A percentile compares a stretch with the other conserved stretches of the same genome.
Evolutionary conservation across 1,140 invertebrate species (phyloP).

Genomic region (Pogonognathellus flavescens): DNA sequence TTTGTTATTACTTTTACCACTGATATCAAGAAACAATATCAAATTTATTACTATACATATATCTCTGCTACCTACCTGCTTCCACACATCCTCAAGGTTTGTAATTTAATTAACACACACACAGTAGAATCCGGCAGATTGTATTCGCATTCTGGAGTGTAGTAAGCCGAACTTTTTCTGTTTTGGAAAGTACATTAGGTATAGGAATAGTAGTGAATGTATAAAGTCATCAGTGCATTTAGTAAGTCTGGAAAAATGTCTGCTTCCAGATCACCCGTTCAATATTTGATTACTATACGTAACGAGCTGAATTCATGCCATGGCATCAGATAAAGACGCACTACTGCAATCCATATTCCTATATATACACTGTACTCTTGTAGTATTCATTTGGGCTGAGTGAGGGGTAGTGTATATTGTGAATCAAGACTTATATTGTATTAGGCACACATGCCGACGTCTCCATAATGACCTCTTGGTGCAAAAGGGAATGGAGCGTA

Average conservation of each 20-base stretch:
- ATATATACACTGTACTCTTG: too few species aligned
- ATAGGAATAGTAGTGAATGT: not conserved
- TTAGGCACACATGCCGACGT: slow-evolving; percentile 40
- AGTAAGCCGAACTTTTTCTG: not conserved
- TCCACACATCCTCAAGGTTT: too few species aligned
- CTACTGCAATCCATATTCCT: not conserved
- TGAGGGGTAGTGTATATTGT: not conserved
- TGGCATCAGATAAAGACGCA: not conserved
- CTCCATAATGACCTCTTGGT: slow-evolving; percentile 46
- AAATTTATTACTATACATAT: too few species aligned
- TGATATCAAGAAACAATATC: too few species aligned
- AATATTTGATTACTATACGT: slow-evolving; percentile 45
- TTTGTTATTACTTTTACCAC: too few species aligned
- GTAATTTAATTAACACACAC: not conserved
- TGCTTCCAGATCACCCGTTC: slow-evolving; percentile 17
- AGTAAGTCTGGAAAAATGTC: not conserved
- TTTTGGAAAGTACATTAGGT: not conserved
- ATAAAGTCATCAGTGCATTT: slow-evolving; percentile 46
- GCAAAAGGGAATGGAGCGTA: slow-evolving; percentile 15
- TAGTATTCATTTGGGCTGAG: too few species aligned
- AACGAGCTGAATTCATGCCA: slow-evolving; percentile 41
- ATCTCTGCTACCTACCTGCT: too few species aligned
- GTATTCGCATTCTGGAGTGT: not conserved
- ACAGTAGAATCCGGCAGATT: slow-evolving; percentile 1
- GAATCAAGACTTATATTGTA: not conserved